Conservation (phyloP, 2,113 vertebrate genomes). For the Cyanocitta stelleri region DNA sequence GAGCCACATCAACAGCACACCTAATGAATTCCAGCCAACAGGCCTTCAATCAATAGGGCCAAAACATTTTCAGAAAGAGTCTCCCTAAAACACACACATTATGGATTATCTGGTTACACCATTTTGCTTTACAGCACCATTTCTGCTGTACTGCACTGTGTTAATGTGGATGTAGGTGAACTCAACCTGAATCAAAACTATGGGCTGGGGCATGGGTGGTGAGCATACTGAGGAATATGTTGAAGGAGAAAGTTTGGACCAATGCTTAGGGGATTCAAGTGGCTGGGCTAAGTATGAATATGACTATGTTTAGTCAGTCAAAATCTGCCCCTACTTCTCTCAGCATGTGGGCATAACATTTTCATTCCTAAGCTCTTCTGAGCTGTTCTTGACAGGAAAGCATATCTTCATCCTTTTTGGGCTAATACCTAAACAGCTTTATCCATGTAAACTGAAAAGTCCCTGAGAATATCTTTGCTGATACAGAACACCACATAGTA, state of each 20-base stretch:
- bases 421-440: not conserved
- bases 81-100: not conserved
- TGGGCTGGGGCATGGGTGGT: no score
- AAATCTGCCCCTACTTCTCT: not conserved
- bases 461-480: not conserved
- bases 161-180: not conserved
- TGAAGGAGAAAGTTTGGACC: not conserved
- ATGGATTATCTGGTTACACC: not conserved
- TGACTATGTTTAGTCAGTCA: not conserved
- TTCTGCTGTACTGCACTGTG: not conserved
- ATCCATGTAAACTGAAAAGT: not conserved
- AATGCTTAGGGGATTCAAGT: not conserved
- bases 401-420: not conserved
- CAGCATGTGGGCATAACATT: not conserved
- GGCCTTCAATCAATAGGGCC: not conserved
- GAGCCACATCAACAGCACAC: rapidly evolving
- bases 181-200: not conserved
- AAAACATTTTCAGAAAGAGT: not conserved
- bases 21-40: not conserved
- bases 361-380: not conserved
- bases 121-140: not conserved
- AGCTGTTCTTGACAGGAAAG: not conserved
- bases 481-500: not conserved
- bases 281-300: not conserved
- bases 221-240: not conserved